phyloP scores from a whole-genome alignment of 2,797 vertebrate genomes.

The Acanthopagrus latus region DNA sequence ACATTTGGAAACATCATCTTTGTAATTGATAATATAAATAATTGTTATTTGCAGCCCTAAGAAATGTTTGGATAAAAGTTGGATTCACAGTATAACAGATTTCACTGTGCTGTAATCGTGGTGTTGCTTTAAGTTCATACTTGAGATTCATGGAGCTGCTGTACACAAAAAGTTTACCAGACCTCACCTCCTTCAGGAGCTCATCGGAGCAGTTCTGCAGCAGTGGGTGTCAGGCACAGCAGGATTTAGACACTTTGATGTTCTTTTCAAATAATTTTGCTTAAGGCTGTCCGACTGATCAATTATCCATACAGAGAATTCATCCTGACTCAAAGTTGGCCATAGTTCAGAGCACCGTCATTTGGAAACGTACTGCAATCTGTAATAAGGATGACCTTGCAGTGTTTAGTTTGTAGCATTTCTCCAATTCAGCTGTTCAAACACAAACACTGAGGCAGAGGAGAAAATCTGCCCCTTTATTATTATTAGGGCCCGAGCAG shows the following conservation, averaged over 20 bases:
- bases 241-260: conserved; percentile 36
- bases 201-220: conserved; percentile 31
- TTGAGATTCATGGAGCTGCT: neutral
- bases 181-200: neutral
- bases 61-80: too few species aligned
- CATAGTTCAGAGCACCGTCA: neutral
- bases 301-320: conserved; percentile 2
- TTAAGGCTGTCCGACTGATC: neutral
- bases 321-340: neutral
- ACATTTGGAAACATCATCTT: too few species aligned
- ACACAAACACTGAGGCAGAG: neutral
- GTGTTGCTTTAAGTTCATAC: neutral
- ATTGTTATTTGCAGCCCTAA: too few species aligned
- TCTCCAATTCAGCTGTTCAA: neutral
- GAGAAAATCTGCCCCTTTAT: neutral
- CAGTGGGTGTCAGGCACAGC: neutral
- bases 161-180: neutral
- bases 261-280: conserved; percentile 14
- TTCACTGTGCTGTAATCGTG: neutral
- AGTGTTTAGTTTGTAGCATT: neutral
- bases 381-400: neutral
- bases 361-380: neutral
- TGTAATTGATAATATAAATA: too few species aligned
- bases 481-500: too few species aligned
- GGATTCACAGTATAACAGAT: neutral